phyloP scores from a whole-genome alignment of 2,113 vertebrate genomes.

The Cairina moschata region DNA sequence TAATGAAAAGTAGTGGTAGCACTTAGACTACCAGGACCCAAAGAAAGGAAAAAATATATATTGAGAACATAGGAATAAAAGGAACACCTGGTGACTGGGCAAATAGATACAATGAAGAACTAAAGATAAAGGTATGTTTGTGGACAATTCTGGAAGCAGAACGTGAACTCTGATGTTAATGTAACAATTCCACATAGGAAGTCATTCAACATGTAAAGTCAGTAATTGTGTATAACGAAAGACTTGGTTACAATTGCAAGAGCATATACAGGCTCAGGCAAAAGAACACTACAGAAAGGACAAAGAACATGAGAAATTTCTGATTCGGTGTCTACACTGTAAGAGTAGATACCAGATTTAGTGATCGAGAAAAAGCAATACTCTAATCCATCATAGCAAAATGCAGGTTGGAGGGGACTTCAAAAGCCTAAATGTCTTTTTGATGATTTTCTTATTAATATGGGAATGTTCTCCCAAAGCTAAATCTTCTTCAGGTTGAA shows the following conservation, averaged over 20 bases:
- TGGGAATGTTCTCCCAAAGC: neutral
- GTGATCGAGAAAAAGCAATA: neutral
- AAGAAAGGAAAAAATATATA: neutral
- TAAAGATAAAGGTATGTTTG: neutral
- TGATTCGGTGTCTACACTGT: fast-evolving
- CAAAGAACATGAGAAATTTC: neutral
- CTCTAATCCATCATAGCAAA: neutral
- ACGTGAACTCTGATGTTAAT: neutral
- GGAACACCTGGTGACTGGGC: neutral
- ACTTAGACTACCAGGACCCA: neutral
- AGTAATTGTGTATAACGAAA: neutral
- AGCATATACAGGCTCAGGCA: neutral
- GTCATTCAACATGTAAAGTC: neutral
- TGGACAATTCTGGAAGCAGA: neutral
- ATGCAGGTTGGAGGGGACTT: neutral
- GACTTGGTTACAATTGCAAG: neutral
- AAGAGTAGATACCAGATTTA: neutral
- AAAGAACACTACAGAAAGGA: neutral
- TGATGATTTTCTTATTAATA: neutral
- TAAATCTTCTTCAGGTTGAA: neutral
- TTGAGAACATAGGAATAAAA: neutral
- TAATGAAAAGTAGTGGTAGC: neutral
- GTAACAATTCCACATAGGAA: neutral
- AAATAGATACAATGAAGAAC: neutral
- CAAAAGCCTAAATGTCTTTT: neutral